Evolutionary conservation across 1,140 invertebrate species (phyloP), one percentile per base, ranked within the genome.

Genomic region (Saccostrea glomerata): DNA sequence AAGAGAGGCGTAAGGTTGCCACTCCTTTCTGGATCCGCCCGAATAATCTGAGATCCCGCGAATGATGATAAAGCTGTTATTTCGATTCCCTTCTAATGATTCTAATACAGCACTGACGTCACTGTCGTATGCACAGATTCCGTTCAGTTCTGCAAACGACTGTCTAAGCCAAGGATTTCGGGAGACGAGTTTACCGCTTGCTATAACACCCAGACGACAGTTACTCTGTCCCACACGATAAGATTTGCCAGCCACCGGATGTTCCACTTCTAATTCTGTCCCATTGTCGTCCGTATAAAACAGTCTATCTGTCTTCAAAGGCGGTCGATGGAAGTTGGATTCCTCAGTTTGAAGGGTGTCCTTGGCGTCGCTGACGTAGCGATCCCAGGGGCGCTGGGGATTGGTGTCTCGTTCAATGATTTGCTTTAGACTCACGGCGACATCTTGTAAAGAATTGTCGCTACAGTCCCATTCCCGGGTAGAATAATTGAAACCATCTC

Each of bases 1-100:
- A 2, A 99, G 95, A 0, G 98, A 97, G 0, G 98, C 97, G 94
- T 98, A 98, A 0, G 98, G 97, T 94, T 99, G 98, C 98, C 98
- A 99, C 92, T 99, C 98, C 92, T 98, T 97, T 84, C 97, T 97
- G 0, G 97, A 97, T 7, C 99, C 99, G 93, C 99, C 98, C 93
- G 97, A 97, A 94, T 99, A 99, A 95, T 99, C 99, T 12, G 98
- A 97, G 91, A 99, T 98, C 88, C 99, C 97, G 93, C 97, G 95
- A 87, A 97, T 95, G 47, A 97, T 93, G 2, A 98, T 96, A 95
- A 96, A 97, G 89, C 96, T 96, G 90, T 99, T 98, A 91, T 98
- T 97, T 90, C 98, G 97, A 94, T 99, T 99, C 17, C 99, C 99
- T 87, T 98, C 96, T 90, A 99, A 92, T 0, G 95, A 94, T 84